Evolutionary conservation across 2,888 invertebrate species (phyloP).

Genomic region (Shargacucullia verbasci): DNA sequence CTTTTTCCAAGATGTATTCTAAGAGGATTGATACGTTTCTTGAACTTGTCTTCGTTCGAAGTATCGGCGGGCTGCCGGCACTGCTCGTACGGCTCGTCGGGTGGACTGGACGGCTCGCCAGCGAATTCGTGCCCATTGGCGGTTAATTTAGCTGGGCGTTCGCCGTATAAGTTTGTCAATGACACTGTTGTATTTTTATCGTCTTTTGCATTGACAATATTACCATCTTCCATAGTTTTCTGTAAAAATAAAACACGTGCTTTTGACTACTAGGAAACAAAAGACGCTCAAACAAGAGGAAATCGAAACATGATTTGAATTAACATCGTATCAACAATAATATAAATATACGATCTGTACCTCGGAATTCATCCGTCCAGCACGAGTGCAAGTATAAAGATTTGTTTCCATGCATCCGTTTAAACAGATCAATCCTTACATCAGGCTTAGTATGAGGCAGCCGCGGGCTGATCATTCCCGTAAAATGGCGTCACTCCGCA

Average conservation of each 20-base stretch:
- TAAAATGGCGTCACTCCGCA: constrained; percentile 89
- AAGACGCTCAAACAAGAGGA: constrained; percentile 85
- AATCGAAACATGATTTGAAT: constrained; percentile 80
- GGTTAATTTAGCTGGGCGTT: constrained; percentile 77
- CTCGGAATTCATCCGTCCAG: constrained; percentile 88
- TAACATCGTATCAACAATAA: constrained; percentile 73
- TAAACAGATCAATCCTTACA: constrained; percentile 83
- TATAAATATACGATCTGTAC: constrained; percentile 69
- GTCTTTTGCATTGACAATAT: constrained; percentile 81
- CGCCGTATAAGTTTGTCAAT: constrained; percentile 76
- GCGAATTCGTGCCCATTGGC: constrained; percentile 80
- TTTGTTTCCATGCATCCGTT: constrained; percentile 87
- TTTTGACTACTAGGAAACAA: constrained; percentile 83
- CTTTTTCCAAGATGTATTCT: constrained; percentile 85
- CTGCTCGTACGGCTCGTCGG: constrained; percentile 63
- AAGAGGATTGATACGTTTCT: constrained; percentile 83
- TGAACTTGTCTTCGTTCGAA: constrained; percentile 74
- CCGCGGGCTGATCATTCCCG: constrained; percentile 89
- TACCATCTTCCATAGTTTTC: constrained; percentile 90
- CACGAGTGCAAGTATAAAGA: constrained; percentile 85
- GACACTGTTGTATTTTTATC: constrained; percentile 78
- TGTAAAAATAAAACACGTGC: constrained; percentile 84
- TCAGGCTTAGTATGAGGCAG: constrained; percentile 86
- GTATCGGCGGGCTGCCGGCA: constrained; percentile 69
- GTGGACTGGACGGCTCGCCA: constrained; percentile 69